Percentiles rank a stretch among this genome's conserved stretches.
Conservation (phyloP, 2,888 invertebrate species). For the Rhabditoides inermis region DNA sequence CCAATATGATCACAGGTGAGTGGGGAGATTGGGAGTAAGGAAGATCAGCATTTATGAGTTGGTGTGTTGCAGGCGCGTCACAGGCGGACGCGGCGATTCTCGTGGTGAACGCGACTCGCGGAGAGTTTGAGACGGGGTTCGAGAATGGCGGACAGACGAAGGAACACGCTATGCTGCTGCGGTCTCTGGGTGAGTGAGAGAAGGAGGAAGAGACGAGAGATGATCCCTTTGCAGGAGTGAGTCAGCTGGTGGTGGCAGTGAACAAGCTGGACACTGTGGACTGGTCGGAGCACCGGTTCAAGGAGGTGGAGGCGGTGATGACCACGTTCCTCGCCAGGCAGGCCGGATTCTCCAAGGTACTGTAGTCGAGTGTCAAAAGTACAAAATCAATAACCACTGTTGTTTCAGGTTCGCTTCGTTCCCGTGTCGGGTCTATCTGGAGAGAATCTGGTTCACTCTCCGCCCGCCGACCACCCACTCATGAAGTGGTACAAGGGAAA, state of each 20-base stretch:
- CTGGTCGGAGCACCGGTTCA: constrained; percentile 83
- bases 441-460: constrained; percentile 68
- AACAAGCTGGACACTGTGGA: constrained; percentile 93
- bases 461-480: constrained; percentile 58
- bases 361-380: too few relatives aligned
- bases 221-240: constrained; percentile 66
- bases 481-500: constrained; percentile 75
- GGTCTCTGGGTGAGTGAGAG: constrained; percentile 65
- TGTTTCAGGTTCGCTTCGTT: constrained; percentile 70
- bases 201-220: constrained; percentile 73
- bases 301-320: constrained; percentile 65
- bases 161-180: constrained; percentile 87
- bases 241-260: constrained; percentile 83
- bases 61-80: constrained; percentile 67
- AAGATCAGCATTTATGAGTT: neutral
- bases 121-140: constrained; percentile 98
- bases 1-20: constrained; percentile 84
- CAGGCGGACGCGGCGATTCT: constrained; percentile 94
- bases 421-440: constrained; percentile 95
- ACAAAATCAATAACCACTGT: too few relatives aligned
- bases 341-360: constrained; percentile 36
- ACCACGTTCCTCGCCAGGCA: constrained; percentile 38
- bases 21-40: neutral
- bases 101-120: constrained; percentile 82
- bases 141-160: constrained; percentile 94